phyloP scores from a whole-genome alignment of 2,113 vertebrate species.

The Xiphophorus hellerii region DNA sequence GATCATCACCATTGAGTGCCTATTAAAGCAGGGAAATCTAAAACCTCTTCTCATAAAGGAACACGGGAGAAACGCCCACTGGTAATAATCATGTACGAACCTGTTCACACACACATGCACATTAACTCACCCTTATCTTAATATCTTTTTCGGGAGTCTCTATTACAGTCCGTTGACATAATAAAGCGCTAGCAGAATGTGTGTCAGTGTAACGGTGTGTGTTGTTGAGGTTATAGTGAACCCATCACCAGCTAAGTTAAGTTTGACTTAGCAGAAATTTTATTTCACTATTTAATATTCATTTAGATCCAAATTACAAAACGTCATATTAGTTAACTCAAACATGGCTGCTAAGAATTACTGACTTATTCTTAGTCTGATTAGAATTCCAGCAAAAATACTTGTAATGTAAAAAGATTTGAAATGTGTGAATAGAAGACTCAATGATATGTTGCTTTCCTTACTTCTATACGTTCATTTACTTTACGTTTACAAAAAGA shows the following conservation, averaged over 20 bases:
- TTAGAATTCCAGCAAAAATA: too few relatives aligned
- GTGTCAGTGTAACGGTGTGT: neutral
- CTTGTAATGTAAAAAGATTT: too few relatives aligned
- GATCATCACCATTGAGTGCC: neutral
- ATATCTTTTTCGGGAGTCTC: neutral
- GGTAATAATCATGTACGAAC: neutral
- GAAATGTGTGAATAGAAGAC: too few relatives aligned
- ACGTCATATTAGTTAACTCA: neutral
- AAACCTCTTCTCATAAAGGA: constrained; percentile 1
- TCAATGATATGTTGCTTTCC: too few relatives aligned
- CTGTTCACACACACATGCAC: neutral
- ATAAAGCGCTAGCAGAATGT: neutral
- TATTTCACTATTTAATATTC: neutral
- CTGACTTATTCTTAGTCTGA: too few relatives aligned
- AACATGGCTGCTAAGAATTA: neutral
- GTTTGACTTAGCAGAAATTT: neutral
- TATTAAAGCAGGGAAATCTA: neutral
- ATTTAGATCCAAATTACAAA: neutral
- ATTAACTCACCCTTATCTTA: neutral
- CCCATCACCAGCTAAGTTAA: neutral
- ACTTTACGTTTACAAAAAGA: neutral
- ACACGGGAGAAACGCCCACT: neutral
- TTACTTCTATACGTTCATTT: neutral
- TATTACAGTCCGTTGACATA: constrained; percentile 1
- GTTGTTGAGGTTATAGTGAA: neutral